These are phyloP conservation scores for Strigamia crassipes DNA, from an alignment of 2,888 invertebrate species.

Conservation along the genomic window DNA sequence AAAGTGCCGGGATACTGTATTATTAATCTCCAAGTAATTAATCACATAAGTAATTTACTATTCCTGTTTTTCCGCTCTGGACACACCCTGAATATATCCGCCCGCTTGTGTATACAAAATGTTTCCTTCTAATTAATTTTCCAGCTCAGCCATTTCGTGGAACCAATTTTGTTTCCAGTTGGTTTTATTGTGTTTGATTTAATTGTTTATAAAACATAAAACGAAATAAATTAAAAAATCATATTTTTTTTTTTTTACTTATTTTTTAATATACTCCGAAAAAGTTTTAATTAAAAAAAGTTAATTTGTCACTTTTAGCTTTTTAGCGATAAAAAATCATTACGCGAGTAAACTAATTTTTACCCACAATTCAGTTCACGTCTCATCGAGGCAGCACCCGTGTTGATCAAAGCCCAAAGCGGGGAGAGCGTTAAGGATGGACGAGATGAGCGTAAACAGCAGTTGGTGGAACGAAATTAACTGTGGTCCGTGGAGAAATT, in stretches of 20 bases:
- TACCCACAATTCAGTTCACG: background rate
- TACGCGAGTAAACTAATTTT: background rate
- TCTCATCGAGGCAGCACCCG: background rate
- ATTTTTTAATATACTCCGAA: too few relatives aligned
- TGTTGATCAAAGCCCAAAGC: background rate
- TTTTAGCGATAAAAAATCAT: background rate
- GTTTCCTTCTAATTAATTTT: background rate
- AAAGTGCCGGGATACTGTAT: too few relatives aligned
- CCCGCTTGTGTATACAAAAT: background rate
- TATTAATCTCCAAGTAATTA: too few relatives aligned
- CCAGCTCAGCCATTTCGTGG: background rate
- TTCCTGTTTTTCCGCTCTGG: background rate
- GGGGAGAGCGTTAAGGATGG: background rate
- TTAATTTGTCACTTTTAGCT: background rate
- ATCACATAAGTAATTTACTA: background rate
- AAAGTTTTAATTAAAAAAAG: background rate
- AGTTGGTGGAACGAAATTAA: background rate
- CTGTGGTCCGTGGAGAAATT: constrained; percentile 38
- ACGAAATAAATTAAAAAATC: background rate
- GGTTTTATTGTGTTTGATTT: background rate
- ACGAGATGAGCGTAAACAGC: background rate
- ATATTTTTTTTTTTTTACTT: background rate
- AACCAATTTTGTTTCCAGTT: background rate
- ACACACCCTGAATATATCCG: background rate
- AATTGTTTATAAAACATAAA: background rate